These are phyloP conservation scores for Choristoneura fumiferana DNA, from an alignment of 1,140 invertebrate genomes.

Conservation along the genomic window DNA sequence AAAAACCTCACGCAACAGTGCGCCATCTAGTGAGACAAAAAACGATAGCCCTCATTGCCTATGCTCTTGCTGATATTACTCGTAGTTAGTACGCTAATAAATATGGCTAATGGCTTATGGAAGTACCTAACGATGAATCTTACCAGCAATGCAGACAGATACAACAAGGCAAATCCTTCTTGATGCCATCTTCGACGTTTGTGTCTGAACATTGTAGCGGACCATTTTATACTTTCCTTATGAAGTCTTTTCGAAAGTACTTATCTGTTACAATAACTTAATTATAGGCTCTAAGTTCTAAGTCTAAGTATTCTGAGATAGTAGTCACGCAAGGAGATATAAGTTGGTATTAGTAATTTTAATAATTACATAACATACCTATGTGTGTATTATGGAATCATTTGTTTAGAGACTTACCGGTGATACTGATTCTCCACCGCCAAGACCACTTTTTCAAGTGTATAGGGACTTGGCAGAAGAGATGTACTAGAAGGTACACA, in stretches of 20 bases:
- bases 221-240: neutral
- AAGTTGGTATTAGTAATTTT: neutral
- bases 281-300: neutral
- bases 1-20: too few species aligned
- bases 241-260: neutral
- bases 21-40: too few species aligned
- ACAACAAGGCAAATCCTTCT: neutral
- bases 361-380: neutral
- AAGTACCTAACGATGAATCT: neutral
- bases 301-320: too few species aligned
- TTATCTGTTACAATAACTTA: conserved; percentile 1
- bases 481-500: too few species aligned
- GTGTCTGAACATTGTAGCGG: neutral
- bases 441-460: too few species aligned
- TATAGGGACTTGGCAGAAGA: too few species aligned
- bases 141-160: neutral
- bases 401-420: too few species aligned
- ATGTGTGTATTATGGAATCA: too few species aligned
- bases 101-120: neutral
- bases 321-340: conserved; percentile 5
- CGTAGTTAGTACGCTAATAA: too few species aligned
- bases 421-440: too few species aligned
- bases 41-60: too few species aligned
- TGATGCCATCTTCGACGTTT: conserved; percentile 4
- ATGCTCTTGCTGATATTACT: too few species aligned